Evolutionary conservation across 2,113 vertebrate genomes (phyloP), one percentile per base, ranked within the genome.

Genomic region (Gymnobelideus leadbeateri): DNA sequence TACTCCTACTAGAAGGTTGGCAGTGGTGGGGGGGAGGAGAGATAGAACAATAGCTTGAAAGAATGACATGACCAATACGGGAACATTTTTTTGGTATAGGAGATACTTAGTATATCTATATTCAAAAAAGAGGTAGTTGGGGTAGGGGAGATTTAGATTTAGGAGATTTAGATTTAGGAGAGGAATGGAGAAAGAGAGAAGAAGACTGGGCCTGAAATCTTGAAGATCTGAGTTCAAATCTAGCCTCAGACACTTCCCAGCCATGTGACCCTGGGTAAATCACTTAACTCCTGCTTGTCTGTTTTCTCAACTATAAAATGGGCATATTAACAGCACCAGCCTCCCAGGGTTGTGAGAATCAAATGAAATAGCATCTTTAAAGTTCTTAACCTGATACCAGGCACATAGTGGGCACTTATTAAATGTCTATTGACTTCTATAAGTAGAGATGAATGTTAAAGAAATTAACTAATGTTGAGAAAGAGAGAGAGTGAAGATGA

Each of bases 271-370:
- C n/a, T 61, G 26, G 24, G 47, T 50, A 90, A 55, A 24, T 92
- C 24, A 89, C 1, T 94, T 91, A 94, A 43, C 12, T 8, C 61
- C 50, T 91, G 12, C 89, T 31, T 77, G 55, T 91, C 55, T 96
- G 4, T 51, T n/a, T 92, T 21, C 25, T 93, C 28, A 50, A 23
- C 9, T 94, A 28, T 50, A 90, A 91, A 94, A 84, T 37, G 6
- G 25, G 77, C 12, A 51, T 94, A 61, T 91, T 54, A 92, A 96
- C 94, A 95, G 90, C 77, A 89, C 43, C 46, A 93, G 77, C 6
- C 2, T 91, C 46, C 50, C 43, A 91, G 47, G 0, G 26, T 51
- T 89, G n/a, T 52, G 61, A 55, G 3, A 6, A 90, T 14, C 94
- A 92, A 95, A 61, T 53, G 51, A 84, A 92, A 91, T 28, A n/a